Evolutionary conservation across 30 jellyfish, hydroid and myxozoan genomes (phyloP), one percentile per base, ranked within the genome.

Genomic region (Aurelia aurita): DNA sequence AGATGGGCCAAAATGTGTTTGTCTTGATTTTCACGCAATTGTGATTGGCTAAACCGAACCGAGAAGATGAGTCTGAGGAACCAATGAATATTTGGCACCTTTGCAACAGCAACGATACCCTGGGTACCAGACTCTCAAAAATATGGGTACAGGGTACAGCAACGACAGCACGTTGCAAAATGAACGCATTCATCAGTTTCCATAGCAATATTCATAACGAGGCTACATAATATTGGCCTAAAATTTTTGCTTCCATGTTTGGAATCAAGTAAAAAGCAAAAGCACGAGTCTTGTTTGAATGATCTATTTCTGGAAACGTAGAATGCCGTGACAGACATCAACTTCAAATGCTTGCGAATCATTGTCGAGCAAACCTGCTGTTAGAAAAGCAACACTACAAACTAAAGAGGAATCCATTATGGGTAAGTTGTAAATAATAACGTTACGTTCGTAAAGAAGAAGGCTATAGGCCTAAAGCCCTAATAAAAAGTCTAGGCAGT

Each of bases 341-440:
- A 20, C 27, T 7, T 28, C 61, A 61, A 29, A 88, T 88, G 96
- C 59, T 81, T 15, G 96, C 96, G 63, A 29, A 72, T 39, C 91
- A 88, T 47, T 78, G 92, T 72, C 69, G 96, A 32, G 92, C 96
- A 19, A 75, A 65, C 57, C 79, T 88, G 15, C 84, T 88, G 10
- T 82, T 88, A 19, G 92, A 88, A 53, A 88, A 88, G 84, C 89
- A 88, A 55, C 47, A 32, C 27, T 77, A 65, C 62, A 88, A 80
- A 53, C 72, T 88, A 6, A 70, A 39, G 64, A 69, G 62, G 68
- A 59, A 62, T 57, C 85, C 83, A 35, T 18, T 88, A 6, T 88
- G 96, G 96, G 96, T 79, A 69, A 53, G 90, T 66, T 8, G 29
- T n/a, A n/a, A n/a, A n/a, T n/a, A n/a, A n/a, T n/a, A n/a, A n/a